phyloP scores from a whole-genome alignment of 2,797 vertebrate species.

The Hybognathus amarus region DNA sequence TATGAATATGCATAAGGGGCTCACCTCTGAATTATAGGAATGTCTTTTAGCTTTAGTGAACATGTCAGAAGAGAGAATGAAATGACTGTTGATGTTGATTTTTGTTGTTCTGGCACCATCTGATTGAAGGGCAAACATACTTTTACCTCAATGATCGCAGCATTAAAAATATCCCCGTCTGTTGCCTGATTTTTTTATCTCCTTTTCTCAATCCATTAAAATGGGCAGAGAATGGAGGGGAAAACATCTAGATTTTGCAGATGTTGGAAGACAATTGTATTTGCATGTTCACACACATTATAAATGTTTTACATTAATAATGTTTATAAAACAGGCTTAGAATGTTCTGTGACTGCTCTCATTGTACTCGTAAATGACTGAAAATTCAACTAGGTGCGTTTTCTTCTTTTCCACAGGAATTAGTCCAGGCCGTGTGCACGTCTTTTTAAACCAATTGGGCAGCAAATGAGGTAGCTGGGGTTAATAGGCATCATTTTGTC shows the following conservation, averaged over 20 bases:
- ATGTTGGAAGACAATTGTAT: conserved; percentile 9
- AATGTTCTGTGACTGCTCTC: conserved; percentile 32
- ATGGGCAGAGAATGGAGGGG: not conserved
- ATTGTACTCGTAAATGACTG: conserved; percentile 48
- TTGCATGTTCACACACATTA: conserved; percentile 41
- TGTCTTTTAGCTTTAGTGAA: conserved; percentile 48
- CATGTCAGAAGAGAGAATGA: conserved; percentile 40
- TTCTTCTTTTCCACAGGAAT: conserved; percentile 32
- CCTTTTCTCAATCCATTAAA: not conserved
- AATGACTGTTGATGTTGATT: conserved; percentile 54
- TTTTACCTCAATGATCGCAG: conserved; percentile 42
- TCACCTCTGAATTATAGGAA: conserved; percentile 60
- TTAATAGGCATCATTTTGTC: conserved; percentile 64
- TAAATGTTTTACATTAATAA: conserved; percentile 54
- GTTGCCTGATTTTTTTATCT: conserved; percentile 20
- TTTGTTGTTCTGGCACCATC: conserved; percentile 46
- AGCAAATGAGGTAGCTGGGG: conserved; percentile 66
- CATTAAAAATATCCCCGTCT: conserved; percentile 27
- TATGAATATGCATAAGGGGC: conserved; percentile 57
- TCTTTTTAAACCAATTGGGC: conserved; percentile 68
- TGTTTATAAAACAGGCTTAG: conserved; percentile 53
- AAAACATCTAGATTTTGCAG: not conserved
- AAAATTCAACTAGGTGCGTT: conserved; percentile 45
- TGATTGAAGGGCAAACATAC: conserved; percentile 53
- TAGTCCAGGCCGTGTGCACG: conserved; percentile 48